phyloP scores from a whole-genome alignment of 2,797 vertebrate species.

The Emydoidea blandingii region DNA sequence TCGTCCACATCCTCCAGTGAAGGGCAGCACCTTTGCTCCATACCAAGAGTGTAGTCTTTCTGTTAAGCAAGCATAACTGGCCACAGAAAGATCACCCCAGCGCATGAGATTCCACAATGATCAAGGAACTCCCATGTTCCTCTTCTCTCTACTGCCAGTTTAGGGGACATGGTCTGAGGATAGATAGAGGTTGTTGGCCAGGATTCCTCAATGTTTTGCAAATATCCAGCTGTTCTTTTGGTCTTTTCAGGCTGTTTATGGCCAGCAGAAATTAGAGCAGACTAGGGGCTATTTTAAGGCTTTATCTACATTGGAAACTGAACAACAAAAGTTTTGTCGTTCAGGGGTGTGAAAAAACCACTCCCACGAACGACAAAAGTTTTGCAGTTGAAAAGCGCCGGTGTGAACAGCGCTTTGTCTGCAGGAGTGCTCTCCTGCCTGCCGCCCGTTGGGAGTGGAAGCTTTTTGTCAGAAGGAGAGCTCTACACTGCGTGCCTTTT shows the following conservation, averaged over 20 bases:
- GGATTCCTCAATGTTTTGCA: not conserved
- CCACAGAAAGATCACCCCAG: not conserved
- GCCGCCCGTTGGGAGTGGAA: too few relatives aligned
- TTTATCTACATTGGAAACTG: too few relatives aligned
- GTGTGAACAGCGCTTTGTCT: too few relatives aligned
- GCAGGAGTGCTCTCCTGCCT: too few relatives aligned
- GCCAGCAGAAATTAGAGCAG: not conserved
- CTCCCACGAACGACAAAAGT: too few relatives aligned
- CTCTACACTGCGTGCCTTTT: too few relatives aligned
- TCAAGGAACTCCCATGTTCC: not conserved
- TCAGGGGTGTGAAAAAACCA: too few relatives aligned
- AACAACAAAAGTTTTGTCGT: too few relatives aligned
- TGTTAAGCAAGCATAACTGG: not conserved
- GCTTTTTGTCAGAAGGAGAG: too few relatives aligned
- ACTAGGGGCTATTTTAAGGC: not conserved
- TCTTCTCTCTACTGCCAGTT: not conserved
- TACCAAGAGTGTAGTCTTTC: not conserved
- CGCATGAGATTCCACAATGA: not conserved
- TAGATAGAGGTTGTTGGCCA: not conserved
- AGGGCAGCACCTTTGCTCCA: fast-evolving
- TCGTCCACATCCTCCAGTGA: not conserved
- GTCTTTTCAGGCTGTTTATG: not conserved
- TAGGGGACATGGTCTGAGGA: not conserved
- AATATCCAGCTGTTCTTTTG: not conserved
- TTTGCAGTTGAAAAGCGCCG: too few relatives aligned